A percentile compares a stretch with the other conserved stretches of the same genome.
Conservation (phyloP, 1,140 invertebrate genomes). For the Ganaspis sp. region DNA sequence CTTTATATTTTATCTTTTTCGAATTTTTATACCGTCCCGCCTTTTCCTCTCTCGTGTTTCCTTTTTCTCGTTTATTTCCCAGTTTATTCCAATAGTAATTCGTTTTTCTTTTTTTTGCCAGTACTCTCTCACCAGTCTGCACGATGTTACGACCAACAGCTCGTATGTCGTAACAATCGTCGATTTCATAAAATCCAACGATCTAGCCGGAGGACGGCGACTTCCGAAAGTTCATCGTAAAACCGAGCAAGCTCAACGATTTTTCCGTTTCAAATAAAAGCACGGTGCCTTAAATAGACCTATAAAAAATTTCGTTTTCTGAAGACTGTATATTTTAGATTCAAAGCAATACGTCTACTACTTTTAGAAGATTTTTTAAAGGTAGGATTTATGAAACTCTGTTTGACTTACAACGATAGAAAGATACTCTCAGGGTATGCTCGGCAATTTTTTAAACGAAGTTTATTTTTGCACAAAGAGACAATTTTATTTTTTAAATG, state of each 20-base stretch:
- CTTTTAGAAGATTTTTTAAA: background rate
- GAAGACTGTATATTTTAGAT: too few relatives aligned
- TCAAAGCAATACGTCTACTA: background rate
- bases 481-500: too few relatives aligned
- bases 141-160: conserved; percentile 36
- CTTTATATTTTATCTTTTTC: conserved; percentile 24
- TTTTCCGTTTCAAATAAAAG: conserved; percentile 36
- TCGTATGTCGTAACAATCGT: conserved; percentile 46
- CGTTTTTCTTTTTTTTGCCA: conserved; percentile 36
- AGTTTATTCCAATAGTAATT: conserved; percentile 9
- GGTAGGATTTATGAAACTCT: background rate
- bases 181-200: conserved; percentile 56
- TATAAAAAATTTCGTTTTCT: conserved; percentile 2
- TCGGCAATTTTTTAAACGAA: too few relatives aligned
- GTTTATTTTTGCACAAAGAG: too few relatives aligned
- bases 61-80: background rate
- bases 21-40: background rate
- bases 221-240: conserved; percentile 48
- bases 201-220: conserved; percentile 30
- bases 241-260: conserved; percentile 41
- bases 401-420: too few relatives aligned
- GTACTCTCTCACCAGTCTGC: conserved; percentile 31
- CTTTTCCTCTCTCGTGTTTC: background rate
- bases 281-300: background rate
- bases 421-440: too few relatives aligned